Base-by-base conservation (phyloP, 1,140 invertebrate genomes). In the Caenorhabditis remanei region DNA sequence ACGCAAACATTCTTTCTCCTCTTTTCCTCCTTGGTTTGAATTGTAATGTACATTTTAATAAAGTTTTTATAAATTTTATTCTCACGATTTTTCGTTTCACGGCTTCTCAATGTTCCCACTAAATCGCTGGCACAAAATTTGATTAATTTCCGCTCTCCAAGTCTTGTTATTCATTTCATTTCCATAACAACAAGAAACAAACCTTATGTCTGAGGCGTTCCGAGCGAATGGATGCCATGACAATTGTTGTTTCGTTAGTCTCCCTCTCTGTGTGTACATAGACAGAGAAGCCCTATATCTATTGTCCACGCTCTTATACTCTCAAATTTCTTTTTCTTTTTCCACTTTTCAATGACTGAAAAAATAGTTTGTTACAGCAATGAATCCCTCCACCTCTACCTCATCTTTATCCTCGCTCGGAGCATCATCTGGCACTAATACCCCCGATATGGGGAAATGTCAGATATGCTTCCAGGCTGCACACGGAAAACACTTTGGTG, bases 401-500 rank as follows among this genome's bases (percentile, higher is more conserved):
- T 19, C 56, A 4, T 32, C 61, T 32, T 32, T 21, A 14, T 19
- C 24, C 32, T 63, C 61, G 11, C 4, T 6, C 32, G 32, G 1
- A 0, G 32, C 32, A 32, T 32, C 32, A 32, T 63, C 61, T 32
- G 61, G 61, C 11, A 63, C 24, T 13, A 63, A 63, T 32, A 32
- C 61, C 5, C 61, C 61, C 11, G 61, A 63, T 48, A 32, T 13
- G 19, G 84, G 84, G 50, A 67, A 86, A 40, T 86, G 85, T 50
- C 71, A 53, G 19, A 53, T 86, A n/a, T 86, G 85, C 63, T 55
- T 79, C 16, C 71, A 82, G 43, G 71, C 24, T 16, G 67, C 85
- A 24, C 85, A 86, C 32, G 85, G 85, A 86, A 61, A 71, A 19
- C 85, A 86, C 32, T 86, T 82, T 63, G 85, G 85, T 58, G 85